Conservation (phyloP, 2,888 invertebrate species). For the Lasioglossum zephyrum region DNA sequence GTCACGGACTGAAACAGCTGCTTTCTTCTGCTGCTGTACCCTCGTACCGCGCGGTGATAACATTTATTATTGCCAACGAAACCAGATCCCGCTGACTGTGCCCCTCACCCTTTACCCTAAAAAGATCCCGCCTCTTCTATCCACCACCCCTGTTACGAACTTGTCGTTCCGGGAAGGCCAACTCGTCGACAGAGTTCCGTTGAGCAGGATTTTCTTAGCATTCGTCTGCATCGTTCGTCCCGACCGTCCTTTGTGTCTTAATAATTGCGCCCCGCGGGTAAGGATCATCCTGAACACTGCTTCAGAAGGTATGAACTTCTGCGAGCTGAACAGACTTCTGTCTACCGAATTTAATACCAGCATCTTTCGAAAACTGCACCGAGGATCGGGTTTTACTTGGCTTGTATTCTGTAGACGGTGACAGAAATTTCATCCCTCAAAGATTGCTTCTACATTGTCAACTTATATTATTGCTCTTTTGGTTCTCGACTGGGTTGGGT, state of each 20-base stretch:
- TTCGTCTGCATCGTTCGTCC: background rate
- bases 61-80: conserved; percentile 62
- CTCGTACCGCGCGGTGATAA: conserved; percentile 49
- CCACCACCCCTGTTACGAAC: conserved; percentile 4
- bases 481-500: background rate
- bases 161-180: background rate
- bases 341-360: background rate
- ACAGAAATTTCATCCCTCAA: too few species aligned
- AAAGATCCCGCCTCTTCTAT: background rate
- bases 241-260: background rate
- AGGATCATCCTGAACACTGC: background rate
- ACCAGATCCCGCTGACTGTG: background rate
- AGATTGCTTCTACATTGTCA: too few species aligned
- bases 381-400: background rate
- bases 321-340: background rate
- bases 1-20: conserved; percentile 44
- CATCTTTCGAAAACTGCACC: background rate
- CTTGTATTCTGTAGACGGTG: too few species aligned
- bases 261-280: background rate
- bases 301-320: background rate
- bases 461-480: too few species aligned
- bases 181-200: background rate
- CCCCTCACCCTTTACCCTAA: background rate
- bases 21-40: conserved; percentile 49
- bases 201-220: conserved; percentile 7